Evolutionary conservation across 1,140 invertebrate species (phyloP).

Genomic region (Lucilia cuprina): DNA sequence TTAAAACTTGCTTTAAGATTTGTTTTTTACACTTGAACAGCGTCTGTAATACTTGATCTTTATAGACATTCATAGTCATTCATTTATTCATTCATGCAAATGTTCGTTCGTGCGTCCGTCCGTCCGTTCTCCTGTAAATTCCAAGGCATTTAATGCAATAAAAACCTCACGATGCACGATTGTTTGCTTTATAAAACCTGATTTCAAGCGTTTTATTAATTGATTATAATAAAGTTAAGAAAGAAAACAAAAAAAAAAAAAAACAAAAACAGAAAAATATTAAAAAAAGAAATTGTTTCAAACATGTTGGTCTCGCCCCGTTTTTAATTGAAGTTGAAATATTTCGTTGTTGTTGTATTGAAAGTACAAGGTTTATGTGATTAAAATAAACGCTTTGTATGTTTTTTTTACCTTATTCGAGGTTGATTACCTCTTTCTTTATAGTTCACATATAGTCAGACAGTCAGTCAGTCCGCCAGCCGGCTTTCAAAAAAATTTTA

Average conservation of each 20-base stretch:
- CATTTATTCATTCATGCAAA: too few relatives aligned
- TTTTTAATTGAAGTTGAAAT: not conserved
- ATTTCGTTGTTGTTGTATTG: not conserved
- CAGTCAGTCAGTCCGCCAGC: not conserved
- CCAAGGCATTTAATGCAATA: not conserved
- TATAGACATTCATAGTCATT: too few relatives aligned
- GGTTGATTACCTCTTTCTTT: not conserved
- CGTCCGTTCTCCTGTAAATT: not conserved
- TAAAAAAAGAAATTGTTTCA: not conserved
- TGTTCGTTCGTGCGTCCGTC: not conserved
- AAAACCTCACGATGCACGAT: not conserved
- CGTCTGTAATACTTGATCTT: too few relatives aligned
- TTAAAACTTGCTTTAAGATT: too few relatives aligned
- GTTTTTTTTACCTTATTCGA: not conserved
- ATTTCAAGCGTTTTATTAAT: not conserved
- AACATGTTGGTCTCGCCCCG: not conserved
- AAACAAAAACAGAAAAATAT: not conserved
- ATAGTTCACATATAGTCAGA: not conserved
- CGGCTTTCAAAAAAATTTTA: not conserved
- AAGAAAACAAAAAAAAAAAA: not conserved
- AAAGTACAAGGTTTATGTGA: not conserved
- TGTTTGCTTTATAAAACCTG: slow-evolving; percentile 1
- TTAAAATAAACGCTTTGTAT: not conserved
- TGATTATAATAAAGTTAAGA: not conserved
- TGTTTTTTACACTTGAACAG: too few relatives aligned